phyloP scores from a whole-genome alignment of 1,140 invertebrate genomes.

The Bemisia tabaci region DNA sequence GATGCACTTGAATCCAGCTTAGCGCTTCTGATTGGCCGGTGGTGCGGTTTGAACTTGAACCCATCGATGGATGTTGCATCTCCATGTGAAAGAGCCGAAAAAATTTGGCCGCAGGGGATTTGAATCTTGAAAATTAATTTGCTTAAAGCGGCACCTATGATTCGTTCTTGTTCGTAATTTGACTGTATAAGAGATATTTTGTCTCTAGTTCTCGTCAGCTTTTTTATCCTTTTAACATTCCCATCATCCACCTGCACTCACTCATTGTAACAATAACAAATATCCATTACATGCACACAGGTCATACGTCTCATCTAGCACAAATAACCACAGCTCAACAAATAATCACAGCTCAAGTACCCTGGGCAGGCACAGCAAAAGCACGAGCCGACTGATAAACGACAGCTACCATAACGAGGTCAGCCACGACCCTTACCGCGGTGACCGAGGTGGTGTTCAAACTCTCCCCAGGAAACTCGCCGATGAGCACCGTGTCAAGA shows the following conservation, averaged over 20 bases:
- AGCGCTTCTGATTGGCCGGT: too few relatives aligned
- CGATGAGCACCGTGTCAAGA: conserved; percentile 20
- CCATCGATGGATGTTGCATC: too few relatives aligned
- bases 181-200: too few relatives aligned
- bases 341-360: conserved; percentile 31
- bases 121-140: too few relatives aligned
- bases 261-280: neutral
- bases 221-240: neutral
- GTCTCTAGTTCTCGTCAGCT: too few relatives aligned
- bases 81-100: too few relatives aligned
- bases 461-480: conserved; percentile 53
- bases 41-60: too few relatives aligned
- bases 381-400: conserved; percentile 48
- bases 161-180: too few relatives aligned
- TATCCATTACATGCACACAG: neutral
- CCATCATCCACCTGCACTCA: neutral
- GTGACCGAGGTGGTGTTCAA: conserved; percentile 51
- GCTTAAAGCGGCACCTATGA: too few relatives aligned
- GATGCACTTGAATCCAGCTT: too few relatives aligned
- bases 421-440: conserved; percentile 33
- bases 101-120: too few relatives aligned
- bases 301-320: neutral
- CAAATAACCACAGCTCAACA: conserved; percentile 13
- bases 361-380: conserved; percentile 64
- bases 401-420: conserved; percentile 26